Base-by-base conservation (phyloP, 2,888 invertebrate genomes). In the Amaurobius ferox region DNA sequence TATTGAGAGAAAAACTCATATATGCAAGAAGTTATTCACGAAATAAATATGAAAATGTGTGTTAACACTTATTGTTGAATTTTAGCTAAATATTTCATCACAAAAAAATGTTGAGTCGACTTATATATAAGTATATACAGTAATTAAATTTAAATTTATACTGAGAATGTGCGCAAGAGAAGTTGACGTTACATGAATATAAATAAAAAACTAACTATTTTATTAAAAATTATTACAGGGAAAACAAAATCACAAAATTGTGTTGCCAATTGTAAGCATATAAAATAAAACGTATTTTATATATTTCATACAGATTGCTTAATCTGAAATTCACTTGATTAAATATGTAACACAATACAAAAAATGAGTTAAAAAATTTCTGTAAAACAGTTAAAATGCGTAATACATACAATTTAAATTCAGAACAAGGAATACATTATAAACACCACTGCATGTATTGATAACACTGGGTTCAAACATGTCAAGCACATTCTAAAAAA, bases 331-430 rank as follows among this genome's bases (percentile, higher is more conserved):
- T 66, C 32, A 30, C 66, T 66, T 66, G 66, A 32, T 66, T 66
- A 66, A 32, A 66, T 66, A 66, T 32, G 66, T 23, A 55, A 55
- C 66, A 66, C 66, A 66, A 32, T 66, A 66, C 32, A 32, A 30
- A 66, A 66, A 29, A 66, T n/a, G n/a, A n/a, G 66, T 32, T 66
- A 19, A 19, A 44, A 29, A 16, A 23, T 66, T 66, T 66, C 66
- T 32, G 23, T 3, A n/a, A 66, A 66, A 66, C 30, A 32, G n/a
- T 32, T 66, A 66, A 55, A 55, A 55, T 55, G 23, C 23, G 66
- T 32, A 32, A 66, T 66, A 66, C 66, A 66, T 66, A 66, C 26
- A 23, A 13, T 32, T 66, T 32, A 30, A 32, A 30, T 23, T 55
- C 55, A 55, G 55, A 55, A 55, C 55, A 55, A 55, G 55, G 55